phyloP scores from a whole-genome alignment of 2,888 invertebrate species.

The Gibbula magus region DNA sequence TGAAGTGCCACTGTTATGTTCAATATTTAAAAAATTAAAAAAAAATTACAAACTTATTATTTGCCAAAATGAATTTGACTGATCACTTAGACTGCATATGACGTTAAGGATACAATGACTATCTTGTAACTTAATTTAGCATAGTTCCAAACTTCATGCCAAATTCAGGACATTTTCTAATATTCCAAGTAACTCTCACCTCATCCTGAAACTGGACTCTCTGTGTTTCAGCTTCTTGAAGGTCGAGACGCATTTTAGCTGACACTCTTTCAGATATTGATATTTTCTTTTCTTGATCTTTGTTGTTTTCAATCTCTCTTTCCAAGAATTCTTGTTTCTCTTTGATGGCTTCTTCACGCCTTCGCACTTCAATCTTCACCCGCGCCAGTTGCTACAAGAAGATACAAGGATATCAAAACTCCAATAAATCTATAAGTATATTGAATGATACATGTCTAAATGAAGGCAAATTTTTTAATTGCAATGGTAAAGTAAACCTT shows the following conservation, averaged over 20 bases:
- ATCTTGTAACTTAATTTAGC: too few species aligned
- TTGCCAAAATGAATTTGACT: too few species aligned
- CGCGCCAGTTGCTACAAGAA: slow-evolving; percentile 68
- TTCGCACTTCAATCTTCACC: slow-evolving; percentile 70
- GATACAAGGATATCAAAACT: not conserved
- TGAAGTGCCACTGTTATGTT: too few species aligned
- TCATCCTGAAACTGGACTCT: slow-evolving; percentile 73
- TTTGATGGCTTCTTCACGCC: slow-evolving; percentile 69
- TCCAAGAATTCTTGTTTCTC: slow-evolving; percentile 73
- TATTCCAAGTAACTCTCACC: slow-evolving; percentile 49
- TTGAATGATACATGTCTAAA: not conserved
- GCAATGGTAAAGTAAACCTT: too few species aligned
- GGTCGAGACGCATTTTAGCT: slow-evolving; percentile 65
- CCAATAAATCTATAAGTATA: too few species aligned
- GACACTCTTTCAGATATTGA: slow-evolving; percentile 68
- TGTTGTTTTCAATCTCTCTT: slow-evolving; percentile 72
- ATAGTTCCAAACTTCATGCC: too few species aligned
- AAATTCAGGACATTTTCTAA: too few species aligned
- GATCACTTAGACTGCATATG: too few species aligned
- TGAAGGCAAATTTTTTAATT: not conserved
- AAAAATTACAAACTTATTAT: too few species aligned
- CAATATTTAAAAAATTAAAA: too few species aligned
- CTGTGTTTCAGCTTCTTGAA: slow-evolving; percentile 70
- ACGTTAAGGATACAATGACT: too few species aligned
- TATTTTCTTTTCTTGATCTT: slow-evolving; percentile 73